Conservation (phyloP, 1,140 invertebrate genomes). For the Leptestheria dahalacensis region DNA sequence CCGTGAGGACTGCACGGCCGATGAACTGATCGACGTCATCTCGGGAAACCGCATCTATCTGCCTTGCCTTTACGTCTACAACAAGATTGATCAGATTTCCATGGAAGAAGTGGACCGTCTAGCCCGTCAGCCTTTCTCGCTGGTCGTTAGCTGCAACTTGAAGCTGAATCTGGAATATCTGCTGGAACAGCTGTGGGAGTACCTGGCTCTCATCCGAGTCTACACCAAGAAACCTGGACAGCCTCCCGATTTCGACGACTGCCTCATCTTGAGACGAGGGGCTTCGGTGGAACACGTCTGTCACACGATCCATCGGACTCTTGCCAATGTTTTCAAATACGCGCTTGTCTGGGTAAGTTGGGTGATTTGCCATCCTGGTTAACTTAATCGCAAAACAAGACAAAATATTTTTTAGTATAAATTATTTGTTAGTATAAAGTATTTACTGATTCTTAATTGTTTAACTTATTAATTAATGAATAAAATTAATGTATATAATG, state of each 20-base stretch:
- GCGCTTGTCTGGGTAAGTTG: slow-evolving; percentile 81
- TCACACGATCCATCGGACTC: slow-evolving; percentile 86
- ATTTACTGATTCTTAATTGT: no score
- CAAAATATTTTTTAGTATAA: no score
- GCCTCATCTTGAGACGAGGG: slow-evolving; percentile 77
- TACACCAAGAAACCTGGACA: slow-evolving; percentile 98
- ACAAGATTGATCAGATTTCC: slow-evolving; percentile 99
- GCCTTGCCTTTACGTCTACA: slow-evolving; percentile 95
- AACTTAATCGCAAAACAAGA: no score
- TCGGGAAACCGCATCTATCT: slow-evolving; percentile 93
- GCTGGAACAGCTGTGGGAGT: slow-evolving; percentile 84
- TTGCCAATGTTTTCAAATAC: slow-evolving; percentile 88
- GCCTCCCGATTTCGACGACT: slow-evolving; percentile 87
- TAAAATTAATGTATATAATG: not conserved
- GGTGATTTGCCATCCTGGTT: no score
- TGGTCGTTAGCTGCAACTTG: slow-evolving; percentile 99
- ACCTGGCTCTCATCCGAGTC: slow-evolving; percentile 80
- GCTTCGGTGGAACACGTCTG: slow-evolving; percentile 92
- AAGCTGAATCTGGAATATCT: slow-evolving; percentile 95
- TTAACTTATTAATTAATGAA: not conserved
- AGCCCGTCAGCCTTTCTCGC: slow-evolving; percentile 71
- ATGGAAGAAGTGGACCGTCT: slow-evolving; percentile 96
- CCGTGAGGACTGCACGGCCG: slow-evolving; percentile 84
- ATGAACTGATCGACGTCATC: slow-evolving; percentile 98
- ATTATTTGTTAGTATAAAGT: no score